Conservation (phyloP, 2,113 vertebrate species). For the Chionodraco myersi region DNA sequence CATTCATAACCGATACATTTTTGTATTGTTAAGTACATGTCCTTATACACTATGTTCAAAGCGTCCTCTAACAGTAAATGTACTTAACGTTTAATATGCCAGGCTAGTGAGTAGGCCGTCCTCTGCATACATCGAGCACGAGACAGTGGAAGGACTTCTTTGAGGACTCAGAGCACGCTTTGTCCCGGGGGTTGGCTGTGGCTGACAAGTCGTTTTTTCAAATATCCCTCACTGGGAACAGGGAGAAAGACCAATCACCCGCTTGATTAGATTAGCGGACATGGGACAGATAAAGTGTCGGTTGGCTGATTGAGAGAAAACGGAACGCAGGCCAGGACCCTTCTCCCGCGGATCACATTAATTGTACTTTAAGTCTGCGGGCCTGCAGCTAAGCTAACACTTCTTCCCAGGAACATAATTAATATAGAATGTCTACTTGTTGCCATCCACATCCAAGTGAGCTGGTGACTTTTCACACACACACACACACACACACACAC, state of each 20-base stretch:
- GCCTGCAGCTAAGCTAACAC: constrained; percentile 47
- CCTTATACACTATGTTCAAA: constrained; percentile 18
- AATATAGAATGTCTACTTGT: constrained; percentile 64
- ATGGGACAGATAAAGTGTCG: constrained; percentile 55
- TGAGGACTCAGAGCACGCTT: constrained; percentile 41
- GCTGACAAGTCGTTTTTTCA: constrained; percentile 33
- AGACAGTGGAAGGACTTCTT: neutral
- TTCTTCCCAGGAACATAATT: constrained; percentile 58
- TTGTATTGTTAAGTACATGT: constrained; percentile 58
- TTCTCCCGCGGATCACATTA: constrained; percentile 66
- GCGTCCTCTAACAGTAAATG: constrained; percentile 34
- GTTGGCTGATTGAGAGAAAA: constrained; percentile 66
- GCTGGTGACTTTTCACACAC: neutral
- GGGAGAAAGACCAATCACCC: constrained; percentile 60
- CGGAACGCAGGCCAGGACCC: constrained; percentile 35
- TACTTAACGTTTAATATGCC: constrained; percentile 31
- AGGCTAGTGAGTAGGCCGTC: neutral
- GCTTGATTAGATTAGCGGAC: constrained; percentile 71
- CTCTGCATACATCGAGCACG: constrained; percentile 3
- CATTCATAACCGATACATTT: constrained; percentile 59
- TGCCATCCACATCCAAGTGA: constrained; percentile 18
- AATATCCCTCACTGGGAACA: constrained; percentile 62
- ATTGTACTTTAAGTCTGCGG: constrained; percentile 62
- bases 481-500: neutral
- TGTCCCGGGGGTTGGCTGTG: constrained; percentile 3